Evolutionary conservation across 2,888 invertebrate genomes (phyloP), one percentile per base, ranked within the genome.

Genomic region (Brenthis daphne): DNA sequence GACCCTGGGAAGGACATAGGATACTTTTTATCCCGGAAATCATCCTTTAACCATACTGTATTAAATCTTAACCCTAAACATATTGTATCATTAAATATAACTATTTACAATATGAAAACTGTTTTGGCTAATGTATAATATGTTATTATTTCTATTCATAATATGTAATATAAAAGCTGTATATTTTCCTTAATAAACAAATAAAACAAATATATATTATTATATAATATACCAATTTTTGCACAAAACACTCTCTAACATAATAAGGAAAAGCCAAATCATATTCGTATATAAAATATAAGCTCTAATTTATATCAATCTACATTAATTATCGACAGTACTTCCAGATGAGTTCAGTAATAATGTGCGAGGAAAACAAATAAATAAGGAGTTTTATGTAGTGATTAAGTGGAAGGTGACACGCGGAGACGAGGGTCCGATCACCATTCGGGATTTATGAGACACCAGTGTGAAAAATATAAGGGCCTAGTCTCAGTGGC

Each of bases 311-410:
- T 57, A 67, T 63, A 20, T 33, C 57, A n/a, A 61, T 60, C 65
- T 54, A 68, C 64, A 70, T 72, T 64, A 70, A 70, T 72, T 70
- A 72, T 67, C 57, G 37, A 50, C 66, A 65, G 54, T 65, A 37
- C 70, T 72, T 73, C 74, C 71, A 71, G 72, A 77, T 76, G 69
- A 75, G 66, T 74, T 74, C 73, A 71, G 65, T 77, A 74, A 81
- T 78, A 79, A 80, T 82, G 80, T 78, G 75, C 75, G 72, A 73
- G 78, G 79, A 80, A 85, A 86, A 86, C 86, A 86, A 83, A 87
- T 87, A 88, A 86, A 88, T 88, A 82, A 81, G 64, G 80, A 80
- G 79, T 81, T 83, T 82, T 77, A 71, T 77, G 72, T 57, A 60
- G 67, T 72, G 70, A 70, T 74, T 70, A 71, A 71, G 65, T 58